Evolutionary conservation across 2,888 invertebrate genomes (phyloP), one percentile per base, ranked within the genome.

Genomic region (Hydrotaea diabolus): DNA sequence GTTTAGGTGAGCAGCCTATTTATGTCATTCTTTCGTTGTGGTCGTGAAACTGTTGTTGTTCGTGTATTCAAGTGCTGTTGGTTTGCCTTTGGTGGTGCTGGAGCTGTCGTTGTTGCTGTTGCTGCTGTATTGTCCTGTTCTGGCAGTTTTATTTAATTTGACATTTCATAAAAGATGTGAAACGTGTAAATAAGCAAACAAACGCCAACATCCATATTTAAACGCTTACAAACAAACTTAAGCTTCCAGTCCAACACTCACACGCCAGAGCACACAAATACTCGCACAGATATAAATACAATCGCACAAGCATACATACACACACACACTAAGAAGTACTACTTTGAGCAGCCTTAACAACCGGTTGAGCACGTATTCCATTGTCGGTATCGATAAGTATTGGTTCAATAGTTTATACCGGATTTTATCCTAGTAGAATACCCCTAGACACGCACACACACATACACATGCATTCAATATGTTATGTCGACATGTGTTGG

Each of bases 281-380:
- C 21, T 4, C 66, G 11, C 13, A 21, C 64, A 64, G 36, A n/a
- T n/a, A n/a, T n/a, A n/a, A n/a, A n/a, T n/a, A n/a, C n/a, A n/a
- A n/a, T 17, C 31, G 31, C 31, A 31, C 31, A n/a, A 13, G 23
- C 39, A 31, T 9, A 62, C 23, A 39, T 13, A 8, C 66, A 43
- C 13, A 43, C 66, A 66, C n/a, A 19, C 43, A 69, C 46, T n/a
- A 69, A 11, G 1, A 2, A 13, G 21, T 21, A 8, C 4, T 46
- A 3, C 23, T 69, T 69, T 23, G 43, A 69, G 46, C 62, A 62
- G 31, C 78, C 72, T 75, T 78, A 84, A 77, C 84, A 76, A 78
- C 55, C 73, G 77, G 81, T 78, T 39, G 72, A 78, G 80, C 84
- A 84, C 84, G 84, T 84, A 78, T 81, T 84, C 78, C 72, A 84